Base-by-base conservation (phyloP, 1,140 invertebrate genomes). In the Cydia strobilella region DNA sequence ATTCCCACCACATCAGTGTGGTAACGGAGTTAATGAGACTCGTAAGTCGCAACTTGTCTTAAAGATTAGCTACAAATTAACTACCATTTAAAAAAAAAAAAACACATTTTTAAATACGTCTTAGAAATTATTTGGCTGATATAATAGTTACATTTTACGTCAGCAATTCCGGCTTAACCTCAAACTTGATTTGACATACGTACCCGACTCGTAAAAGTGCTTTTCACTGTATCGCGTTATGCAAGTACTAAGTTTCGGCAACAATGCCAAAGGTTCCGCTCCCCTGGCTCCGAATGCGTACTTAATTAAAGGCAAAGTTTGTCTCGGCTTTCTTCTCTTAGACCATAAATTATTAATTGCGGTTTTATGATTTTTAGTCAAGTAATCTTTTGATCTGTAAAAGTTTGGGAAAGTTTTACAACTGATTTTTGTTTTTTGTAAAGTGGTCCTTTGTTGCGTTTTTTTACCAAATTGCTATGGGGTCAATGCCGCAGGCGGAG, bases 171-270 rank as follows among this genome's bases (percentile, higher is more conserved):
- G 12, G 6, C 48, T 18, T 35, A 35, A 69, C 65, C 31, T 42
- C 27, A 69, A 69, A 69, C 65, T 69, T 69, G 27, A 66, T 66
- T 63, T 15, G 27, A 66, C n/a, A 69, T 23, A 27, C 65, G 31
- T 20, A 39, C n/a, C 35, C 15, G 1, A 59, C 23, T 65, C 7
- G 65, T 69, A 69, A 65, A 71, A 78, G 77, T 78, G 77, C 77
- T 72, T 78, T 78, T 66, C 66, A 69, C 48, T 78, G 77, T 78
- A 65, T 31, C 48, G 39, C 48, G 69, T 75, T 74, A 62, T 63
- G 66, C 25, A 31, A 35, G 27, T 31, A 31, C 35, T 23, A 35
- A 69, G 65, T 69, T 66, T 65, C 25, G 15, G 15, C 13, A 12
- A 69, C 65, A 69, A 69, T 39, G 65, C 31, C 65, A 18, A 69